Base-by-base conservation (phyloP, 1,140 invertebrate species). In the Rhopalosiphum padi region DNA sequence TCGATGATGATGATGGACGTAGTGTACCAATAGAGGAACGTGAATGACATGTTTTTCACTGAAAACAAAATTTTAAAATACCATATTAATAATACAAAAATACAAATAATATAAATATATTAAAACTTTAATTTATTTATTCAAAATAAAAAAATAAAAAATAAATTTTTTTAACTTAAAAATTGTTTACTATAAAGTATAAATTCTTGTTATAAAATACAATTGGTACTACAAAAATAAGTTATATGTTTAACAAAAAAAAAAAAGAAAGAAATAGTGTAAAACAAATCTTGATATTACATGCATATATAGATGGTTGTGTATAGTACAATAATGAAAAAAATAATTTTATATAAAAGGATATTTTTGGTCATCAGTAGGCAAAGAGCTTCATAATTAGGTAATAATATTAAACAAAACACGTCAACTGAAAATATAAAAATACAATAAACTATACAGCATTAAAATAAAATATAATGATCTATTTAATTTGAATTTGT, bases 1-100 rank as follows among this genome's bases (percentile, higher is more conserved):
- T 30, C n/a, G 51, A 37, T 92, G 91, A 85, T 92, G 91, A 35
- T 92, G 91, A 92, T 92, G 91, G 11, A 92, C n/a, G n/a, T 92
- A 37, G 30, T 92, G 91, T 8, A 92, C 22, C 35, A 83, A 85
- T 8, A 92, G 21, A 6, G 91, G 91, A 25, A 92, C 46, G 48
- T 92, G 91, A 41, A 92, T 92, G 35, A 92, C 41, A 23, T 92
- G 91, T 41, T 92, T 92, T 41, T 92, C 91, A 25, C 91, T 92
- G 48, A 30, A 43, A 85, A 85, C 77, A 85, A 83, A 53, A 91
- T 91, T 2, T 21, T 4, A 53, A 37, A 53, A 18, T 53, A 25
- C 41, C 30, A 25, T 41, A 37, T 35, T 37, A 21, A 18, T 30
- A 23, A 88, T 35, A 37, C 35, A 48, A 8, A 48, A 48, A 48